These are phyloP conservation scores for Rhinogobio ventralis DNA, from an alignment of 2,797 vertebrate genomes.

Conservation along the genomic window DNA sequence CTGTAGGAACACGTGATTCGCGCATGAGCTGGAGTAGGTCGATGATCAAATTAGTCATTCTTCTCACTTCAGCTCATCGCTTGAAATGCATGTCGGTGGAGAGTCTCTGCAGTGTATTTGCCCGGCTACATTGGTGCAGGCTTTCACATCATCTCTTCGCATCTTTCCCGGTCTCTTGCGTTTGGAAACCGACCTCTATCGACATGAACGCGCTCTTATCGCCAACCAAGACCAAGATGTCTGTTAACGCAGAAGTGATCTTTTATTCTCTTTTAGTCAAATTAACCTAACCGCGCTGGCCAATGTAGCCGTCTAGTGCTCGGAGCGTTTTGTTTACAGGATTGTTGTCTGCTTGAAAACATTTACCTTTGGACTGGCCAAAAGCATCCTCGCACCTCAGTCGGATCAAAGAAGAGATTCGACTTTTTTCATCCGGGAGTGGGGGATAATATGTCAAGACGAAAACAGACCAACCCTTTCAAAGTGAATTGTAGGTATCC, in stretches of 20 bases:
- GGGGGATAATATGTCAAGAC: slow-evolving; percentile 93
- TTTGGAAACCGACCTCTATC: slow-evolving; percentile 20
- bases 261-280: slow-evolving; percentile 33
- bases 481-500: slow-evolving; percentile 98
- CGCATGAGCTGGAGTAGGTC: background rate
- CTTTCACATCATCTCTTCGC: slow-evolving; percentile 52
- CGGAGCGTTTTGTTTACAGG: slow-evolving; percentile 44
- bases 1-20: background rate
- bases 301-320: slow-evolving; percentile 50
- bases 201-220: slow-evolving; percentile 18
- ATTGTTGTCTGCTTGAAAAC: slow-evolving; percentile 53
- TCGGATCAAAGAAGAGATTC: slow-evolving; percentile 68
- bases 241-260: slow-evolving; percentile 5
- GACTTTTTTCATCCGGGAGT: slow-evolving; percentile 65
- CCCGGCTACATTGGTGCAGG: slow-evolving; percentile 65
- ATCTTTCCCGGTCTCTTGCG: background rate
- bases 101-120: slow-evolving; percentile 71
- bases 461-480: slow-evolving; percentile 99
- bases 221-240: slow-evolving; percentile 2
- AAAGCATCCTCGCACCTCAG: slow-evolving; percentile 51
- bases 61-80: slow-evolving; percentile 26
- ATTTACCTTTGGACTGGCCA: slow-evolving; percentile 63
- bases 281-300: slow-evolving; percentile 20
- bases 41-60: background rate
- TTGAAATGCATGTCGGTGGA: slow-evolving; percentile 60